Percentiles rank a stretch among this genome's conserved stretches.
Evolutionary conservation across 2,113 vertebrate species (phyloP).

Genomic region (Anseranas semipalmata): DNA sequence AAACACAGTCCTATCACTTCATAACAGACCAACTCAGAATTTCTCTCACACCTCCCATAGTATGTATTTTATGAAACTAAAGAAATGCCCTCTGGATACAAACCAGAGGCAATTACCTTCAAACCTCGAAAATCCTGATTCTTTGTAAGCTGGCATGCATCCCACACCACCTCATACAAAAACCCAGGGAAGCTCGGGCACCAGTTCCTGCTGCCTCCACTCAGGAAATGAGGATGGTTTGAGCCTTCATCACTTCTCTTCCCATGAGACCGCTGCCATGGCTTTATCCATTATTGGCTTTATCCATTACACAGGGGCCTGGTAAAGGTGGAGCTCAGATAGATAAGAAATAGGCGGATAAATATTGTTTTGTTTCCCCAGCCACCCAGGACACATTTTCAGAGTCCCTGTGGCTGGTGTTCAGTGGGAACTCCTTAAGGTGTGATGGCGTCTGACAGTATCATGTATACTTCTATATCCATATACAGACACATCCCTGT

Average conservation of each 20-base stretch:
- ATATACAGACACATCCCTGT: not conserved
- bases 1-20: not conserved
- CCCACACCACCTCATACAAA: not conserved
- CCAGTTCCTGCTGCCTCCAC: not conserved
- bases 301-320: not conserved
- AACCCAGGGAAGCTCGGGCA: not conserved
- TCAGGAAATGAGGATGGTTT: not conserved
- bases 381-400: not conserved
- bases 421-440: not conserved
- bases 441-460: not conserved
- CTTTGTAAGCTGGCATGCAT: not conserved
- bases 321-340: not conserved
- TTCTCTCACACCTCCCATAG: not conserved
- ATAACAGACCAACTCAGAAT: not conserved
- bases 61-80: not conserved
- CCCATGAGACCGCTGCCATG: accelerated
- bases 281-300: not conserved
- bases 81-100: not conserved
- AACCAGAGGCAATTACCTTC: not conserved
- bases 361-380: not conserved
- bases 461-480: not conserved
- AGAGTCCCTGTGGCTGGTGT: not conserved
- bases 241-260: not conserved
- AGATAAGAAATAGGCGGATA: not conserved
- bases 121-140: not conserved